A percentile compares a stretch with the other conserved stretches of the same genome.
Evolutionary conservation across 1,140 invertebrate species (phyloP).

Genomic region (Caenorhabditis brenneri): DNA sequence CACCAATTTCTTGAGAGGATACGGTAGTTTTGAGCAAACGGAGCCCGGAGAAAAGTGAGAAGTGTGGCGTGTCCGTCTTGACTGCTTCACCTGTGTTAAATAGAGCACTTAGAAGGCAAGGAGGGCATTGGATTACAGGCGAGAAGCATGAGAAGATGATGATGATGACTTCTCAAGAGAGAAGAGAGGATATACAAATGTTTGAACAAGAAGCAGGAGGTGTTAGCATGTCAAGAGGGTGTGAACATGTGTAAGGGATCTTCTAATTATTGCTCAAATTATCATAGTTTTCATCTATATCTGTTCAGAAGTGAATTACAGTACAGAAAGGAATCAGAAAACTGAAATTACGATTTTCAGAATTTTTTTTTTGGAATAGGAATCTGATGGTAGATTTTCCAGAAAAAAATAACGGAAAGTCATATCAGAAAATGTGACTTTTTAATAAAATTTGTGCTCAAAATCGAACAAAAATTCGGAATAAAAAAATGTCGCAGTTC

Average conservation of each 20-base stretch:
- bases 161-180: background rate
- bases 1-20: background rate
- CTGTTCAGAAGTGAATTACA: too few relatives aligned
- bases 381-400: too few relatives aligned
- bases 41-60: conserved; percentile 7
- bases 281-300: too few relatives aligned
- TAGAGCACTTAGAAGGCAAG: background rate
- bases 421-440: too few relatives aligned
- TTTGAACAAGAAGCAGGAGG: background rate
- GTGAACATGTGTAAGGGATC: conserved; percentile 1
- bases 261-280: too few relatives aligned
- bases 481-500: too few relatives aligned
- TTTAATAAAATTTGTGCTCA: too few relatives aligned
- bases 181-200: background rate
- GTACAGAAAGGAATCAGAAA: too few relatives aligned
- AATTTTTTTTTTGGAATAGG: too few relatives aligned
- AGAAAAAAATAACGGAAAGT: too few relatives aligned
- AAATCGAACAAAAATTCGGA: too few relatives aligned
- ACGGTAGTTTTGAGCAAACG: conserved; percentile 17
- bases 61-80: background rate
- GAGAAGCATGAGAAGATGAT: background rate
- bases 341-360: too few relatives aligned
- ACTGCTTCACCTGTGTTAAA: background rate
- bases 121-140: background rate
- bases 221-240: background rate